Evolutionary conservation across 1,140 invertebrate genomes (phyloP), one percentile per base, ranked within the genome.

Genomic region (Heliconius hewitsoni): DNA sequence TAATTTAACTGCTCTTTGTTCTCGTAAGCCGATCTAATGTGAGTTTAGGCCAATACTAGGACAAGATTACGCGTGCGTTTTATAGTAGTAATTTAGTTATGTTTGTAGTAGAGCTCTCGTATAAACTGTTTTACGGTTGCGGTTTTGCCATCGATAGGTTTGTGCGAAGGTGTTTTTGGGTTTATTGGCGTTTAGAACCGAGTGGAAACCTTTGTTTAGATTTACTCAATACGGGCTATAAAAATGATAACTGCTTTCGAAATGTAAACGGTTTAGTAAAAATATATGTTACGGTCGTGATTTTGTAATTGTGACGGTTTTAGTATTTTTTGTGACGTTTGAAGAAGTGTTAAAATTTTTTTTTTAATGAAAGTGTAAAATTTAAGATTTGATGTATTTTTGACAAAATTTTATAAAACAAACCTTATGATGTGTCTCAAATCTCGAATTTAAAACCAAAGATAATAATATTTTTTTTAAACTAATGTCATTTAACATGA

Each of bases 141-240:
- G 91, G 93, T 91, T 93, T 93, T 84, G 87, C 88, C 84, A 89
- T 89, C 85, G 81, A 83, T 85, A 72, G 81, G 87, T 91, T 91
- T 92, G 91, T 94, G 92, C 87, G 83, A 86, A 91, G 88, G 90
- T 94, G 91, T 91, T 94, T 91, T 89, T 87, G 86, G 91, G 89
- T 93, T 93, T 92, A 94, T 93, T 87, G 85, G 85, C 87, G 77
- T 86, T 90, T 89, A 89, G 85, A 82, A 83, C 82, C 81, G 84
- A 92, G 92, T 94, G 91, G 84, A 89, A 92, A 92, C 84, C 90
- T 91, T 93, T 93, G 91, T 94, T 91, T 89, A 85, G 85, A 87
- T 85, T 84, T 72, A 82, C 79, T 84, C 81, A 85, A 87, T 86
- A 86, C 80, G 79, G 83, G 90, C 82, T 85, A 87, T 94, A 91